These are phyloP conservation scores for Aphelinus certus DNA, from an alignment of 1,140 invertebrate genomes.

Conservation along the genomic window DNA sequence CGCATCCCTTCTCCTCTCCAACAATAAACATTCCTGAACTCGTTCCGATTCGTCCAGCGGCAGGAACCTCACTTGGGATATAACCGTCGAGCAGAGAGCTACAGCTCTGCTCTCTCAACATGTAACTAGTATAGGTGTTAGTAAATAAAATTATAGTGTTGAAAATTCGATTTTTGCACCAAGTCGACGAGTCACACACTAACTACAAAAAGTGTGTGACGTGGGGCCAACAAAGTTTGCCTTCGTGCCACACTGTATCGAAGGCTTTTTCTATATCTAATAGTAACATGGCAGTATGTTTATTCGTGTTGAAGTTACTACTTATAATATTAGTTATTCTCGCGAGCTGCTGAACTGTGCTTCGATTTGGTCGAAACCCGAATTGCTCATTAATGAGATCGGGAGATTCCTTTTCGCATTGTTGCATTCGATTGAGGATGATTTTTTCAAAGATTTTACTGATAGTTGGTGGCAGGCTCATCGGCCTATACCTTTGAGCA, in stretches of 20 bases:
- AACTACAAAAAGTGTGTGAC: too few relatives aligned
- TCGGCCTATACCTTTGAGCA: slow-evolving; percentile 42
- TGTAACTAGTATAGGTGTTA: too few relatives aligned
- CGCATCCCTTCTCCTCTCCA: too few relatives aligned
- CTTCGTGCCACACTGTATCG: slow-evolving; percentile 37
- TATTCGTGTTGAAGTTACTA: slow-evolving; percentile 37
- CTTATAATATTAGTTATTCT: slow-evolving; percentile 41
- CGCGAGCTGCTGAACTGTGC: slow-evolving; percentile 41
- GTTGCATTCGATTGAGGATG: slow-evolving; percentile 26
- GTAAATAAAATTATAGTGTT: too few relatives aligned
- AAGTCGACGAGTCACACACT: too few relatives aligned
- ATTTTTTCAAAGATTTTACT: slow-evolving; percentile 46
- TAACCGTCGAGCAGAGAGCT: too few relatives aligned
- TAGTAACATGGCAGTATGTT: slow-evolving; percentile 41
- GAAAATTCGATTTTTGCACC: too few relatives aligned
- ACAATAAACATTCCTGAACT: too few relatives aligned
- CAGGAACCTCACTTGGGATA: too few relatives aligned
- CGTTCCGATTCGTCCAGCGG: too few relatives aligned
- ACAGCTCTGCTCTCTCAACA: too few relatives aligned
- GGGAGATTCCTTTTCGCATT: background rate
- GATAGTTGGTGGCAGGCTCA: slow-evolving; percentile 41
- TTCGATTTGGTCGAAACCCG: slow-evolving; percentile 41
- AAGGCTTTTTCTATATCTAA: slow-evolving; percentile 30
- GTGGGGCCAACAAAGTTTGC: slow-evolving; percentile 13
- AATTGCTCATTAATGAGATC: slow-evolving; percentile 41